Percentiles rank a stretch among this genome's conserved stretches.
Conservation (phyloP, 2,113 vertebrate genomes). For the Dasyornis broadbenti region DNA sequence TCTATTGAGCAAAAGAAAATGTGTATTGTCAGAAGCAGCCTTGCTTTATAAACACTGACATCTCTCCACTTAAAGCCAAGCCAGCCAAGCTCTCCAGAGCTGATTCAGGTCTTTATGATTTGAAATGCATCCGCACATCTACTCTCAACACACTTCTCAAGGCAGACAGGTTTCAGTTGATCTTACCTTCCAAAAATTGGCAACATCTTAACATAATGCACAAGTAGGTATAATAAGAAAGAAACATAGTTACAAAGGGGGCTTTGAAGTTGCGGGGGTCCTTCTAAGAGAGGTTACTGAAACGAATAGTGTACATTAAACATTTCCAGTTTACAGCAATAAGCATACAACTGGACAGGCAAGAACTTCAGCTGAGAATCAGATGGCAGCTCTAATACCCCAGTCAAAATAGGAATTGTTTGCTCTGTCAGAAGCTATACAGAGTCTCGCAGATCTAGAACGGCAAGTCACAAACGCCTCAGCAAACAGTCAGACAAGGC, state of each 20-base stretch:
- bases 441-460: neutral
- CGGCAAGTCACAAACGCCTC: neutral
- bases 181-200: neutral
- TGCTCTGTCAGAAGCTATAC: neutral
- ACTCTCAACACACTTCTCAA: neutral
- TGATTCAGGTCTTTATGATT: neutral
- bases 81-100: neutral
- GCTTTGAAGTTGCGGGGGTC: neutral
- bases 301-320: neutral
- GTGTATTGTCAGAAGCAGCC: neutral
- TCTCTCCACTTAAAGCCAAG: neutral
- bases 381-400: neutral
- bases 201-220: neutral
- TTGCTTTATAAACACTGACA: neutral
- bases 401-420: neutral
- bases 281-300: neutral
- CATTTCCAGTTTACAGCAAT: neutral
- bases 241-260: neutral
- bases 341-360: neutral
- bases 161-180: neutral
- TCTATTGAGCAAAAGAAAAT: conserved; percentile 1
- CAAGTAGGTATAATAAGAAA: neutral
- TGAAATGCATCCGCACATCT: neutral
- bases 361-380: neutral
- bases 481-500: neutral